Evolutionary conservation across 2,113 vertebrate species (phyloP).

Genomic region (Lepisosteus osseus): DNA sequence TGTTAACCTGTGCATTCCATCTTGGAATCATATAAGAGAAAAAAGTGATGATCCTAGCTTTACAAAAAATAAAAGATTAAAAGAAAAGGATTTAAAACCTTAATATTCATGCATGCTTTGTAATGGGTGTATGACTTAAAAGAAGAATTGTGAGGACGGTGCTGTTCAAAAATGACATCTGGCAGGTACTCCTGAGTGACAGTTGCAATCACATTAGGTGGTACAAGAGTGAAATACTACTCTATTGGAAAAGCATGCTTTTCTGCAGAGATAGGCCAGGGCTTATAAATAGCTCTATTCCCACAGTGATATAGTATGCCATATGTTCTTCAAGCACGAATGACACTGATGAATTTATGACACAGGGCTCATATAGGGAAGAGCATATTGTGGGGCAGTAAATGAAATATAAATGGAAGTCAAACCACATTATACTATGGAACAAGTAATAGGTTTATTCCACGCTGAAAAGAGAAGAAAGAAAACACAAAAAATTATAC

Average conservation of each 20-base stretch:
- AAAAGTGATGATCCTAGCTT: too few relatives aligned
- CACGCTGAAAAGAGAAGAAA: too few relatives aligned
- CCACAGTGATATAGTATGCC: slow-evolving; percentile 16
- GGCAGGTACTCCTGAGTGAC: background rate
- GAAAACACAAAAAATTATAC: background rate
- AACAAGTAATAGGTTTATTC: too few relatives aligned
- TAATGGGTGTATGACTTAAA: background rate
- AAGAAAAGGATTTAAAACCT: background rate
- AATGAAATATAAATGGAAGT: slow-evolving; percentile 9
- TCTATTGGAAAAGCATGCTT: background rate
- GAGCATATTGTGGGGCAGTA: slow-evolving; percentile 7
- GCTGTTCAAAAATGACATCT: background rate
- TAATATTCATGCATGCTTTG: background rate
- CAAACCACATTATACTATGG: too few relatives aligned
- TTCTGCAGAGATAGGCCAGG: slow-evolving; percentile 22
- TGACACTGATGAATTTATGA: slow-evolving; percentile 21
- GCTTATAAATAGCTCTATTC: slow-evolving; percentile 34
- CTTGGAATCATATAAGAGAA: too few relatives aligned
- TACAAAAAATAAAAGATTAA: background rate
- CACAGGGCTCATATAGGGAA: background rate
- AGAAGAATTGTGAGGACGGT: background rate
- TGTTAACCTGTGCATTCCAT: too few relatives aligned
- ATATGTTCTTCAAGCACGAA: slow-evolving; percentile 1
- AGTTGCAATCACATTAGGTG: background rate
- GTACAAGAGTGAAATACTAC: background rate